phyloP scores from a whole-genome alignment of 1,140 invertebrate genomes.

The Galleria mellonella region DNA sequence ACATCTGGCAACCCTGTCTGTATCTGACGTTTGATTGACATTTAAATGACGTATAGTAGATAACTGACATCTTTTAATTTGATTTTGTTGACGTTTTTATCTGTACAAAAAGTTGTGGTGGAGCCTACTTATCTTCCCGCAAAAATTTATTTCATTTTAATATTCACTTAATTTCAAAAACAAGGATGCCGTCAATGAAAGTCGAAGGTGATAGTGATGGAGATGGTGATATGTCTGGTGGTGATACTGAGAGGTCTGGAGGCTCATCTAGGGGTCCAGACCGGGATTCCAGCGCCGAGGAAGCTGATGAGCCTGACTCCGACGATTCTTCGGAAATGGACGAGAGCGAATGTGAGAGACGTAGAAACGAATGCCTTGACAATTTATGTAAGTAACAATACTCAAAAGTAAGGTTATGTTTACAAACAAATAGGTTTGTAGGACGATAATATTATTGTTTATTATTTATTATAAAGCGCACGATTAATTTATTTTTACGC shows the following conservation, averaged over 20 bases:
- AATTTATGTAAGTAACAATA: conserved; percentile 77
- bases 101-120: neutral
- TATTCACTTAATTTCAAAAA: neutral
- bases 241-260: conserved; percentile 77
- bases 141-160: conserved; percentile 1
- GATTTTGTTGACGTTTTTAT: conserved; percentile 8
- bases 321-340: conserved; percentile 93
- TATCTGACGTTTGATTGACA: too few species aligned
- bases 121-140: too few species aligned
- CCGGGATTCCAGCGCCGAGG: conserved; percentile 82
- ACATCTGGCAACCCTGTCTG: too few species aligned
- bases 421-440: conserved; percentile 47
- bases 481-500: neutral
- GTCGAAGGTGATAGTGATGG: conserved; percentile 75
- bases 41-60: too few species aligned
- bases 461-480: neutral
- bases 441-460: conserved; percentile 1
- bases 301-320: conserved; percentile 82
- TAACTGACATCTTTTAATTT: too few species aligned
- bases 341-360: conserved; percentile 91
- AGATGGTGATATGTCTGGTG: conserved; percentile 77
- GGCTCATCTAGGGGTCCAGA: conserved; percentile 77
- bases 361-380: conserved; percentile 87
- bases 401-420: conserved; percentile 61
- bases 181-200: conserved; percentile 73